These are phyloP conservation scores for Xiphorhynchus erythropygius DNA, from an alignment of 2,797 vertebrate genomes.

Conservation along the genomic window DNA sequence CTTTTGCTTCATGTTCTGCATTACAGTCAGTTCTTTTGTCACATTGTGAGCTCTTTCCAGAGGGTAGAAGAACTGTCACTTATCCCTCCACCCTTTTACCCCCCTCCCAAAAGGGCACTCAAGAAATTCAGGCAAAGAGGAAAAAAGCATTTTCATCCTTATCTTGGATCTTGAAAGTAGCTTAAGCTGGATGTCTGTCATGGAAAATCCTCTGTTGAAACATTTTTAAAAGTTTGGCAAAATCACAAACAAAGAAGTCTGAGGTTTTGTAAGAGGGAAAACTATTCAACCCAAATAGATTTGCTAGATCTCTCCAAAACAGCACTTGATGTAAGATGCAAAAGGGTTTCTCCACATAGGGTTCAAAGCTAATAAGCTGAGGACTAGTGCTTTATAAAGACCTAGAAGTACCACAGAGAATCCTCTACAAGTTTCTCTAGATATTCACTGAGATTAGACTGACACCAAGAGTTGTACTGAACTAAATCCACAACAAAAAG, in stretches of 20 bases:
- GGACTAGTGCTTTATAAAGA: not conserved
- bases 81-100: too few relatives aligned
- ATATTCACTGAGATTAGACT: constrained; percentile 58
- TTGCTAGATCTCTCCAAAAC: not conserved
- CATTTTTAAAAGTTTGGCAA: not conserved
- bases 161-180: not conserved
- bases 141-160: not conserved
- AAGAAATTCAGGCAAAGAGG: not conserved
- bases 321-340: not conserved
- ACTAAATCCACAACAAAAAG: constrained; percentile 1
- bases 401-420: not conserved
- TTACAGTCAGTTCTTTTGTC: not conserved
- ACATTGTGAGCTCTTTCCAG: not conserved
- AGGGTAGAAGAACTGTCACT: not conserved
- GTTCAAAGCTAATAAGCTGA: not conserved
- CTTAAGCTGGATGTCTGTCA: not conserved
- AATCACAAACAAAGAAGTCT: not conserved
- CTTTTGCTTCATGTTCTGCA: not conserved
- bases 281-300: not conserved
- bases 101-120: not conserved
- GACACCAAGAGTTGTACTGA: constrained; percentile 64
- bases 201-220: not conserved
- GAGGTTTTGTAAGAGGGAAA: not conserved
- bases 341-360: not conserved
- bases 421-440: not conserved